A percentile compares a stretch with the other conserved stretches of the same genome.
phyloP scores from a whole-genome alignment of 1,140 invertebrate species.

The Drosophila mauritiana region DNA sequence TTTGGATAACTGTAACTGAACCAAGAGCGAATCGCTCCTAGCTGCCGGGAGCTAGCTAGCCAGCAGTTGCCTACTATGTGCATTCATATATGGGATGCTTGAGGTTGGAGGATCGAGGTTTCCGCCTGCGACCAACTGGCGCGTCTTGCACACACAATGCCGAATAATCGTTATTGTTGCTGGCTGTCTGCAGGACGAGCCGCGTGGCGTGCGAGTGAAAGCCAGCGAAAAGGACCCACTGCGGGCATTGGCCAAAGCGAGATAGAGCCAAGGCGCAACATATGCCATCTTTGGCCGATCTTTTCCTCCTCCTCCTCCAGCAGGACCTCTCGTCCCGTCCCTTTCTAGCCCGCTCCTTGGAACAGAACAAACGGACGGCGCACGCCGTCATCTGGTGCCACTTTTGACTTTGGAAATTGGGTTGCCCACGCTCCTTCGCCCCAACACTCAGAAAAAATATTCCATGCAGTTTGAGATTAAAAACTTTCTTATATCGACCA shows the following conservation, averaged over 20 bases:
- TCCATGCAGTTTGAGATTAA: background rate
- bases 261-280: constrained; percentile 61
- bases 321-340: constrained; percentile 22
- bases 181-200: constrained; percentile 50
- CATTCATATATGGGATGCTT: background rate
- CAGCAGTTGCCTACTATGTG: constrained; percentile 13
- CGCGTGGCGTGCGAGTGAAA: constrained; percentile 79
- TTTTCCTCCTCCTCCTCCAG: constrained; percentile 2
- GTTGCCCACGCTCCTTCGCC: constrained; percentile 61
- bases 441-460: constrained; percentile 24
- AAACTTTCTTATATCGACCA: too few species aligned
- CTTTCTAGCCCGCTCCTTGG: constrained; percentile 16
- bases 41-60: constrained; percentile 17
- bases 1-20: constrained; percentile 38
- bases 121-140: constrained; percentile 61
- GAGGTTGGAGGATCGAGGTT: constrained; percentile 33
- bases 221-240: constrained; percentile 65
- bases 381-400: constrained; percentile 84
- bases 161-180: constrained; percentile 75
- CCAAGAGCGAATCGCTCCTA: background rate
- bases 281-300: constrained; percentile 66
- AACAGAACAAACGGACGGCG: constrained; percentile 75
- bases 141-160: constrained; percentile 61
- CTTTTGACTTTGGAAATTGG: constrained; percentile 82
- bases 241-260: constrained; percentile 14